These are phyloP conservation scores for Amyelois transitella DNA, from an alignment of 1,140 invertebrate species.

Conservation along the genomic window DNA sequence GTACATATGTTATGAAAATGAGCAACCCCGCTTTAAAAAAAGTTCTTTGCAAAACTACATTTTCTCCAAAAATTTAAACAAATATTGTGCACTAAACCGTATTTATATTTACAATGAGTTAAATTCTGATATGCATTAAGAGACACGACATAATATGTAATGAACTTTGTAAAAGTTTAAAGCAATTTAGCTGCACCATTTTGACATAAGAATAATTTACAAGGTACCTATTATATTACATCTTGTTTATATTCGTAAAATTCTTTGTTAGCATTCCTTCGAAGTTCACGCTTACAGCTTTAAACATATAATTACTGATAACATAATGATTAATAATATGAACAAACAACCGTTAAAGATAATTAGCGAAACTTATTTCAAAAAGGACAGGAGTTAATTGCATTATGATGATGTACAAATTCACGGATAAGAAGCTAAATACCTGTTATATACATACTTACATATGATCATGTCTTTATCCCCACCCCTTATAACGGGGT, in stretches of 20 bases:
- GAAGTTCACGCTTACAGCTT: background rate
- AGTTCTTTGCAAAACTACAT: no score
- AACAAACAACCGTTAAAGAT: background rate
- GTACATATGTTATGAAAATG: no score
- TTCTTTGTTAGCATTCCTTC: background rate
- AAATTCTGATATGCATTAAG: slow-evolving; percentile 14
- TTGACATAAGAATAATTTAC: background rate
- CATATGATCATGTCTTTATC: no score
- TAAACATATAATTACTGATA: background rate
- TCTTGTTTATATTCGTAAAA: background rate
- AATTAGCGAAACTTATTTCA: background rate
- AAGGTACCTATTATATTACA: no score
- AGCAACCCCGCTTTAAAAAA: no score
- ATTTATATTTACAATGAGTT: background rate
- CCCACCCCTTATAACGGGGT: no score
- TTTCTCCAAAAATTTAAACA: no score
- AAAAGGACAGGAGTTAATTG: background rate
- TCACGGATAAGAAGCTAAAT: no score
- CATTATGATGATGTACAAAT: background rate
- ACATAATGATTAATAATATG: background rate
- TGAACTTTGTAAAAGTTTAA: slow-evolving; percentile 13
- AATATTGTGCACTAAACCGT: no score
- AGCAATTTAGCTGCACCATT: slow-evolving; percentile 1
- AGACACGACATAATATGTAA: slow-evolving; percentile 20
- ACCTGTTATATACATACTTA: no score